Percentiles rank a stretch among this genome's conserved stretches.
phyloP scores from a whole-genome alignment of 2,888 invertebrate genomes.

The Seladonia tumulorum region DNA sequence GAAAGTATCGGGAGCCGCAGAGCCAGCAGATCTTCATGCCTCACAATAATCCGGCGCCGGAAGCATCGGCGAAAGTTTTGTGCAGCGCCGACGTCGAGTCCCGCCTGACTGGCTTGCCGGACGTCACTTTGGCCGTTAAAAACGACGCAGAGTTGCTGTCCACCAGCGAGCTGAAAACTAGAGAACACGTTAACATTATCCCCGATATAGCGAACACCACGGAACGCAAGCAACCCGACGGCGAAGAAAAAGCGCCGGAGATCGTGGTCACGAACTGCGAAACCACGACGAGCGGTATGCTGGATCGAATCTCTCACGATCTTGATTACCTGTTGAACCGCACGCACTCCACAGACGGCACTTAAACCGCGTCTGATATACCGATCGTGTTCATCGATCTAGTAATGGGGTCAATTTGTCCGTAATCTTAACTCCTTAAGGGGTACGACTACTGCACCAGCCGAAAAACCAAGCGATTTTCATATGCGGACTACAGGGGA shows the following conservation, averaged over 20 bases:
- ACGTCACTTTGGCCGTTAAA: conserved; percentile 80
- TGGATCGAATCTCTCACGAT: conserved; percentile 93
- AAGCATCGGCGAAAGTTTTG: conserved; percentile 76
- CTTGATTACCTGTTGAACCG: conserved; percentile 92
- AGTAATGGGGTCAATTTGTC: conserved; percentile 1
- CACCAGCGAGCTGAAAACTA: conserved; percentile 64
- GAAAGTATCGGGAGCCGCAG: conserved; percentile 50
- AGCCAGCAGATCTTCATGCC: conserved; percentile 49
- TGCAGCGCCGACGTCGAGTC: conserved; percentile 82
- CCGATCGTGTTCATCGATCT: background rate
- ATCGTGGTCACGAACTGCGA: conserved; percentile 74
- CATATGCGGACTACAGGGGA: background rate
- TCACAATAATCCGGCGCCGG: conserved; percentile 55
- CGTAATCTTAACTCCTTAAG: background rate
- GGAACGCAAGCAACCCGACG: conserved; percentile 80
- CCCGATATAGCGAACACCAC: conserved; percentile 82
- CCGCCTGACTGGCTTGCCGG: conserved; percentile 79
- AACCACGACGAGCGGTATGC: conserved; percentile 85
- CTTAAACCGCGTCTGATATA: conserved; percentile 46
- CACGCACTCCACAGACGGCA: conserved; percentile 79
- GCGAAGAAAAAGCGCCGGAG: conserved; percentile 77
- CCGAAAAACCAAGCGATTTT: background rate
- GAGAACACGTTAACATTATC: conserved; percentile 75
- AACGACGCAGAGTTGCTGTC: conserved; percentile 65
- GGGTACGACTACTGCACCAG: background rate